A percentile compares a stretch with the other conserved stretches of the same genome.
Evolutionary conservation across 2,797 vertebrate genomes (phyloP).

Genomic region (Chiroxiphia lanceolata): DNA sequence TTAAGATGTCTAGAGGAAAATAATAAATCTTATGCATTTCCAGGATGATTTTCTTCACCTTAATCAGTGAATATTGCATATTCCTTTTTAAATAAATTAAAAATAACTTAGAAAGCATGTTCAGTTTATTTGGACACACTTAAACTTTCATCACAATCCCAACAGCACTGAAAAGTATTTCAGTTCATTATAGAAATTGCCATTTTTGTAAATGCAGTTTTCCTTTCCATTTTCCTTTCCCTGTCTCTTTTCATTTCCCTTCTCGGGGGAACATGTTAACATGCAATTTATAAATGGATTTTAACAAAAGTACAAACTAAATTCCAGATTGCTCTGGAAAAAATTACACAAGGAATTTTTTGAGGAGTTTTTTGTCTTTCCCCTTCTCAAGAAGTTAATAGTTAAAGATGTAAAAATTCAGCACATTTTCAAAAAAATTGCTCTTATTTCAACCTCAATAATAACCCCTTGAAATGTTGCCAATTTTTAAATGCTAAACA

Average conservation of each 20-base stretch:
- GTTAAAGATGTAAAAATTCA: background rate
- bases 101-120: background rate
- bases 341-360: background rate
- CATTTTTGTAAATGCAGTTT: background rate
- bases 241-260: background rate
- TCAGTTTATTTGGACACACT: background rate
- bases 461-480: background rate
- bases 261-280: background rate
- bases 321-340: background rate
- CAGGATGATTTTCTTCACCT: background rate
- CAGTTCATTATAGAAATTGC: background rate
- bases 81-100: background rate
- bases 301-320: background rate
- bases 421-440: rapidly evolving
- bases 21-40: background rate
- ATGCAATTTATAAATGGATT: background rate
- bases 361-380: background rate
- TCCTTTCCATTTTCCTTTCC: background rate
- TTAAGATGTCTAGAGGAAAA: background rate
- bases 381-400: background rate
- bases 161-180: background rate
- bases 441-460: background rate
- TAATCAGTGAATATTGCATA: background rate
- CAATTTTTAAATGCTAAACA: background rate
- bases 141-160: background rate